phyloP scores from a whole-genome alignment of 2,113 vertebrate genomes.

The Progne subis region DNA sequence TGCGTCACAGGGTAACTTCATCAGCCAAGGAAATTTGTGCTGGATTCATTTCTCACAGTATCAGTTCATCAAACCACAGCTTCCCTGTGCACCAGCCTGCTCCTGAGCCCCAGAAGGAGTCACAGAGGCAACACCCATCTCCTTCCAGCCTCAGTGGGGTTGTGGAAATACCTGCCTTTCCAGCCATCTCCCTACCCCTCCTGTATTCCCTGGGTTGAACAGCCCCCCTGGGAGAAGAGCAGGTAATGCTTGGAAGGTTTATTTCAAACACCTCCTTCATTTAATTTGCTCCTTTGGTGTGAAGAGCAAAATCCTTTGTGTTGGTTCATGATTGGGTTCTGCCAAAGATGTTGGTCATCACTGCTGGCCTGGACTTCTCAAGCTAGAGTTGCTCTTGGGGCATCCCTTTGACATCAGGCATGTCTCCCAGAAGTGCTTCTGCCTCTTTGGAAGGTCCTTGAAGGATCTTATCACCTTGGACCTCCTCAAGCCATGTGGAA shows the following conservation, averaged over 20 bases:
- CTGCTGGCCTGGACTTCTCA: background rate
- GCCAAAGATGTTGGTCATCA: rapidly evolving
- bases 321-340: background rate
- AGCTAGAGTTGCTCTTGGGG: background rate
- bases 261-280: background rate
- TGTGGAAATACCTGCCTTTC: background rate
- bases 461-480: background rate
- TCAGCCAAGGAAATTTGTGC: background rate
- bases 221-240: background rate
- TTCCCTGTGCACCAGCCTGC: background rate
- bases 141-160: background rate
- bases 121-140: background rate
- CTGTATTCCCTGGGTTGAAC: background rate
- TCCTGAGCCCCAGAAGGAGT: background rate
- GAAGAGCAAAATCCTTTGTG: rapidly evolving
- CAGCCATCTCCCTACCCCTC: background rate
- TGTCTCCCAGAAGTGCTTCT: background rate
- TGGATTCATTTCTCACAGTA: background rate
- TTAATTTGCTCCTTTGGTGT: background rate
- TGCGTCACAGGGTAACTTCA: background rate
- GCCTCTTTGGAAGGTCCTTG: background rate
- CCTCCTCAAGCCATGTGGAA: background rate
- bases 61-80: background rate
- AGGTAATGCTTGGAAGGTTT: background rate
- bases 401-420: background rate